Evolutionary conservation across 2,797 vertebrate species (phyloP).

Genomic region (Bovichtus diacanthus): DNA sequence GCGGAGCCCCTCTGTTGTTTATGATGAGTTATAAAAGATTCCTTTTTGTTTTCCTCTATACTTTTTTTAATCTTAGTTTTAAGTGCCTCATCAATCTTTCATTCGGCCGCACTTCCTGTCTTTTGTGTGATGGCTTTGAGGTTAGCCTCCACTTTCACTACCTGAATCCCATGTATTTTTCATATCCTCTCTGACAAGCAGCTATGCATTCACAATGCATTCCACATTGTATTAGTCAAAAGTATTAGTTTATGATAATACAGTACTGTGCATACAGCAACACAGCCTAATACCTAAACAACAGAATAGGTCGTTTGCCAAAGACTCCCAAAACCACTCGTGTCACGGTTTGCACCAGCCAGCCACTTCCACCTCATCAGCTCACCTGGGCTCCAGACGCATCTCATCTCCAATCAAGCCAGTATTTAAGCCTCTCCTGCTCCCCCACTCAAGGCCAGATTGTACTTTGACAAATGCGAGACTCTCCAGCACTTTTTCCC

Average conservation of each 20-base stretch:
- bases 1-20: constrained; percentile 66
- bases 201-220: constrained; percentile 36
- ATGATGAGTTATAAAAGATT: constrained; percentile 77
- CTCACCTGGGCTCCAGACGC: too few species aligned
- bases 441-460: too few species aligned
- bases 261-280: neutral
- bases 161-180: constrained; percentile 82
- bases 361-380: too few species aligned
- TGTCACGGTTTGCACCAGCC: too few species aligned
- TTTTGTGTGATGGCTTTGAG: constrained; percentile 81
- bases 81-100: constrained; percentile 84
- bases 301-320: too few species aligned
- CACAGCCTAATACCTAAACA: neutral
- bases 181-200: constrained; percentile 65
- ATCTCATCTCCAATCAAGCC: too few species aligned
- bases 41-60: constrained; percentile 76
- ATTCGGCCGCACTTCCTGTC: constrained; percentile 71
- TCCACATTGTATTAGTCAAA: constrained; percentile 25
- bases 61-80: constrained; percentile 83
- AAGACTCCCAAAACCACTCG: too few species aligned
- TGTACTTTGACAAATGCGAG: too few species aligned
- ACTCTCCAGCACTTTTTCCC: too few species aligned
- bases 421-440: too few species aligned
- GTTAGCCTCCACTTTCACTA: constrained; percentile 74
- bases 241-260: constrained; percentile 35